Base-by-base conservation (phyloP, 2,113 vertebrate genomes). In the Corythornis madagascariensis region DNA sequence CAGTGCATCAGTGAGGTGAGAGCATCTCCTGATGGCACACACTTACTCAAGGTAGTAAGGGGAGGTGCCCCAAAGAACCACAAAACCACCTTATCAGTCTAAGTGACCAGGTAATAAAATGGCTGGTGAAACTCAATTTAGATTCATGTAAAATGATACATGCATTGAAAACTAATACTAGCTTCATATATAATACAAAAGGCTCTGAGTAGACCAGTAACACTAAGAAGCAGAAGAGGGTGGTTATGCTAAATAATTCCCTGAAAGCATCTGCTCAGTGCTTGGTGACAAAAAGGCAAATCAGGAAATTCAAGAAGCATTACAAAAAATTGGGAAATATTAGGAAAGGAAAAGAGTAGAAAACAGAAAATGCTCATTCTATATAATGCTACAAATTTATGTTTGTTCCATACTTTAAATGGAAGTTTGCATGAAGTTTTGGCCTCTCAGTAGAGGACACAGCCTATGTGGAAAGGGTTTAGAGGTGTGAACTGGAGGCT, bases 181-280 rank as follows among this genome's bases (percentile, higher is more conserved):
- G 52, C 69, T 94, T 94, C 95, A 95, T 90, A 65, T 86, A 86
- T 88, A 83, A 95, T 93, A 92, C 86, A 95, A 92, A 64, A 95
- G 55, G 72, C 21, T 59, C 55, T 42, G 29, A 73, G 83, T 4
- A 73, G 56, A 63, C 77, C 35, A 35, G 59, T 42, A 80, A 90
- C 42, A 70, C 56, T 42, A 52, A 80, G 47, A 31, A 74, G 47
- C 38, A 83, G 38, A 92, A 80, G 20, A 77, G 40, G 17, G 10
- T 9, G 26, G 45, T 48, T 86, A 38, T 55, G 50, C 61, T 47
- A 57, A 40, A 16, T 63, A 57, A 77, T 70, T 73, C 7, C 16
- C 70, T 50, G 6, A 86, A 80, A 70, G 38, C 38, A 88, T 35
- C 60, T 42, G 20, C 42, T 86, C 5, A 1, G 25, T 63, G 60